Conservation (phyloP, 1,140 invertebrate species). For the Philotrypesis tridentata region DNA sequence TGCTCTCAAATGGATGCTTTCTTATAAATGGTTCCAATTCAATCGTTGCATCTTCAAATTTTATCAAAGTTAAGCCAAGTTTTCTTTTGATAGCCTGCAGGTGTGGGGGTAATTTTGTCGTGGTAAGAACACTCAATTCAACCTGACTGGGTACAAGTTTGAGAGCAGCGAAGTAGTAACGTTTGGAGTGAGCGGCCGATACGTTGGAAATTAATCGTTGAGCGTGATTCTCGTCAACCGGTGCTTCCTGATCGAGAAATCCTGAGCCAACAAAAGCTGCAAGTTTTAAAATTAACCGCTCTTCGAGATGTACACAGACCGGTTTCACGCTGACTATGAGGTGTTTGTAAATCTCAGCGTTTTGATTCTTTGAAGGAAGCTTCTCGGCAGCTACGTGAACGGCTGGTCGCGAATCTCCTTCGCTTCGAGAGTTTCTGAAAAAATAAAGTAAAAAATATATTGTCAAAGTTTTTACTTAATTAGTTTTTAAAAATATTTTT, state of each 20-base stretch:
- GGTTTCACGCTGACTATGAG: constrained; percentile 88
- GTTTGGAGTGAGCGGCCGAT: constrained; percentile 84
- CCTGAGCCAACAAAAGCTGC: constrained; percentile 80
- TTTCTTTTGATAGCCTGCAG: constrained; percentile 88
- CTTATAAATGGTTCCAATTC: constrained; percentile 91
- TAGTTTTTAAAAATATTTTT: background rate
- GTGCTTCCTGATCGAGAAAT: constrained; percentile 64
- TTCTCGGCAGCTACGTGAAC: constrained; percentile 80
- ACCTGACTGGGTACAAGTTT: constrained; percentile 87
- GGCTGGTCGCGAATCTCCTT: constrained; percentile 75
- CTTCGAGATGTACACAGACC: constrained; percentile 90
- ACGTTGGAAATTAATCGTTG: constrained; percentile 86
- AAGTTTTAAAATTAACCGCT: constrained; percentile 89
- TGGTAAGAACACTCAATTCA: constrained; percentile 89
- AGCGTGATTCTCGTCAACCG: constrained; percentile 82
- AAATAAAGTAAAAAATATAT: background rate
- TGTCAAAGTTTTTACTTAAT: background rate
- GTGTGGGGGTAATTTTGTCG: constrained; percentile 84
- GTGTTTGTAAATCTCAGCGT: constrained; percentile 83
- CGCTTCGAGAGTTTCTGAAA: constrained; percentile 58
- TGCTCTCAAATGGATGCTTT: constrained; percentile 92
- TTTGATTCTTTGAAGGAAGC: constrained; percentile 81
- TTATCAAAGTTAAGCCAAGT: constrained; percentile 90
- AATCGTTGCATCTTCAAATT: constrained; percentile 97
- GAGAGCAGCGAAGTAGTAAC: constrained; percentile 93